Base-by-base conservation (phyloP, 2,888 invertebrate genomes). In the Unio delphinus region DNA sequence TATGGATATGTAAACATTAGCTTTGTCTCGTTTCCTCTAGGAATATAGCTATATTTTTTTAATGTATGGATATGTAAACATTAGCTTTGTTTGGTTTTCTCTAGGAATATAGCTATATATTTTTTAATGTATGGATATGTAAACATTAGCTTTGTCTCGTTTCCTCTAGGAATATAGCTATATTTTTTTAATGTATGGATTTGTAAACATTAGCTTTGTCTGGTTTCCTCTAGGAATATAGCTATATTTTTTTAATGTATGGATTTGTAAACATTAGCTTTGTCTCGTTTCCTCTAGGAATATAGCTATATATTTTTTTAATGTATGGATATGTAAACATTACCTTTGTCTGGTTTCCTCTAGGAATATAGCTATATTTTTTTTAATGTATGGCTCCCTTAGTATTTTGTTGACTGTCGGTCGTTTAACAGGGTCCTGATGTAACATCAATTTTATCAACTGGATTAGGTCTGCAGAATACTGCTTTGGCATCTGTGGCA, bases 381-480 rank as follows among this genome's bases (percentile, higher is more conserved):
- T 87, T 75, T 89, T 88, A 80, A 90, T 89, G 77, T 88, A 91
- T 15, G 88, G 85, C 75, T 90, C 88, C 58, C 90, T 81, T 55
- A 91, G 83, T 59, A 91, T 88, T 62, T 88, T 79, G 67, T 89
- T 89, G 17, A 90, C 89, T 65, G 85, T 88, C 5, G 91, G 91
- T 55, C 91, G 79, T 72, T 85, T 88, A 28, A 86, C 86, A 18
- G 91, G 90, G 69, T 89, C 86, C 64, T 89, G 87, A 68, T 88
- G 87, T 23, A 91, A 79, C 90, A 91, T 90, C 30, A 83, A 85
- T n/a, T 84, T 80, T 68, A 91, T 87, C 55, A 91, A 74, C 26
- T 77, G 76, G 30, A 87, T 79, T 60, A 91, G 77, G 30, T 90
- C 89, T 45, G 79, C 67, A 64, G 88, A 87, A 81, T 91, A 91